phyloP scores from a whole-genome alignment of 2,888 invertebrate species.

The Galerucella pusilla region DNA sequence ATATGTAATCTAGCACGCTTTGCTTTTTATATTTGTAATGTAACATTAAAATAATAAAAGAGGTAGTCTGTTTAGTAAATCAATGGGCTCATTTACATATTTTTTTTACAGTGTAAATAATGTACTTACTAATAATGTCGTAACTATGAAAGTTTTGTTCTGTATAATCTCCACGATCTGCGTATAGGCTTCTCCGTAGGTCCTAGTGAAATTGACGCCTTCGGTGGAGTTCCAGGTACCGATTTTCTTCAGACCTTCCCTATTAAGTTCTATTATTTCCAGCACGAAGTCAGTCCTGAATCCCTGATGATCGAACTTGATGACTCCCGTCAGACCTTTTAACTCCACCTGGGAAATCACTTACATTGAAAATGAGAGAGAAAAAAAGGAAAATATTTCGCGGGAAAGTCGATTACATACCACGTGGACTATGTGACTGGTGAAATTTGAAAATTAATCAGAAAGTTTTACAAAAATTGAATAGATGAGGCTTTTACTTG shows the following conservation, averaged over 20 bases:
- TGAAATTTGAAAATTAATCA: too few species aligned
- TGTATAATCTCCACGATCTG: constrained; percentile 90
- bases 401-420: not conserved
- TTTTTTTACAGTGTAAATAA: not conserved
- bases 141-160: constrained; percentile 91
- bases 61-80: too few species aligned
- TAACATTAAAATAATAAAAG: too few species aligned
- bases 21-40: too few species aligned
- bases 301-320: constrained; percentile 94
- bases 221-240: constrained; percentile 91
- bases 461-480: too few species aligned
- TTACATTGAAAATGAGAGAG: constrained; percentile 11
- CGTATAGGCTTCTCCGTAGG: constrained; percentile 85
- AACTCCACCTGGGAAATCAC: constrained; percentile 79
- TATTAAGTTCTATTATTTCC: constrained; percentile 90
- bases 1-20: too few species aligned
- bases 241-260: constrained; percentile 85
- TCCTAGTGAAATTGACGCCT: constrained; percentile 88
- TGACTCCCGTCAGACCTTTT: constrained; percentile 91
- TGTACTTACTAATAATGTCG: constrained; percentile 86
- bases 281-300: constrained; percentile 91
- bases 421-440: too few species aligned
- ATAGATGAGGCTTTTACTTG: too few species aligned
- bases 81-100: too few species aligned
- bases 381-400: constrained; percentile 3